Conservation (phyloP, 2,113 vertebrate species). For the Pelusios castaneus region DNA sequence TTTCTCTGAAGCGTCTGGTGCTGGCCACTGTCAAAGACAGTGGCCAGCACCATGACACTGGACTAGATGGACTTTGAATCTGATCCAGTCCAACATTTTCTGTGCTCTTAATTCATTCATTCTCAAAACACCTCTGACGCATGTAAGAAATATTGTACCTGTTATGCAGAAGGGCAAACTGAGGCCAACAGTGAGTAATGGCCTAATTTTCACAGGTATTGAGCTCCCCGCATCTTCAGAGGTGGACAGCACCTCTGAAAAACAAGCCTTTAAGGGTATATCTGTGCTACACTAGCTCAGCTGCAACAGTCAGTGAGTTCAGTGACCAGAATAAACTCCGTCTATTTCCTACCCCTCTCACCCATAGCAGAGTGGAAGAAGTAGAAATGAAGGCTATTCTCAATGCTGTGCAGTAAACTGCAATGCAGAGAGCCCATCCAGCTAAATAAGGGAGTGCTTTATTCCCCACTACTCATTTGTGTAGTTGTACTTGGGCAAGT, state of each 20-base stretch:
- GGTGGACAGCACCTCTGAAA: no score
- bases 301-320: accelerated
- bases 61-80: accelerated
- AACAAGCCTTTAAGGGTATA: no score
- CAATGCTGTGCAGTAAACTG: accelerated
- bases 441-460: neutral
- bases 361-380: neutral
- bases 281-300: accelerated
- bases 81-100: accelerated
- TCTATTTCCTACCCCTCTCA: neutral
- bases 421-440: neutral
- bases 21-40: neutral
- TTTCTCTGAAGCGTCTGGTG: neutral
- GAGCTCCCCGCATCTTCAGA: no score
- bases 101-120: neutral
- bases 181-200: no score
- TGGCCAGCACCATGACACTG: accelerated
- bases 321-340: neutral
- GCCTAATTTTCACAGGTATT: no score
- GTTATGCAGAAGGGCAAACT: no score
- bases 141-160: no score
- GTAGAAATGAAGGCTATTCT: neutral
- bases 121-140: neutral
- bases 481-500: neutral
- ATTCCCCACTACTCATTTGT: neutral